A percentile compares a stretch with the other conserved stretches of the same genome.
phyloP scores from a whole-genome alignment of 2,113 vertebrate species.

The Fulmarus glacialis region DNA sequence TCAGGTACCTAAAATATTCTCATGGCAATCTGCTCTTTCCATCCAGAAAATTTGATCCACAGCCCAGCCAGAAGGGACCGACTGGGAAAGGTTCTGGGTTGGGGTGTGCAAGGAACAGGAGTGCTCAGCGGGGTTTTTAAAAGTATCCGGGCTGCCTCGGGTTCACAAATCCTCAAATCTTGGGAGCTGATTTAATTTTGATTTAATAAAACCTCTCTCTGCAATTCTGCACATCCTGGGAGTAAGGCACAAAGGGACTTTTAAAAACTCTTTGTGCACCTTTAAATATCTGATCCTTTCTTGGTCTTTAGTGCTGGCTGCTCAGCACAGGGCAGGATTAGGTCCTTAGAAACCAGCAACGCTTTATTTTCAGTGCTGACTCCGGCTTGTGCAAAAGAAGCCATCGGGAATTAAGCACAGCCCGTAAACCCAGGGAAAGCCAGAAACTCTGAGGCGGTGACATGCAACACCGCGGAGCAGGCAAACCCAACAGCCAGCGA shows the following conservation, averaged over 20 bases:
- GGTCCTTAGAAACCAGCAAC: neutral
- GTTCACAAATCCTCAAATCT: neutral
- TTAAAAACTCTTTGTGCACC: neutral
- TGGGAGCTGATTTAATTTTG: neutral
- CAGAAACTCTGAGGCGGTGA: neutral
- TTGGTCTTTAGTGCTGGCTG: fast-evolving
- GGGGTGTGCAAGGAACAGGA: neutral
- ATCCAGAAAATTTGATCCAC: neutral
- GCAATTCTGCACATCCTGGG: neutral
- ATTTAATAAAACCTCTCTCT: neutral
- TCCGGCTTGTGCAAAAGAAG: neutral
- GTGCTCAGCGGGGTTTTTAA: neutral
- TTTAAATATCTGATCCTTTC: neutral
- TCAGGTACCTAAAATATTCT: neutral
- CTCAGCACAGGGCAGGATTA: neutral
- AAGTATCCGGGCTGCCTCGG: neutral
- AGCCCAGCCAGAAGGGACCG: neutral
- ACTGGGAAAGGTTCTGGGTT: neutral
- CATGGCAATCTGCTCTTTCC: neutral
- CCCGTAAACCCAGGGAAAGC: neutral
- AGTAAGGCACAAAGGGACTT: neutral
- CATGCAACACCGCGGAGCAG: neutral
- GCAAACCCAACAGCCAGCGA: conserved; percentile 26
- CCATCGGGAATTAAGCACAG: neutral
- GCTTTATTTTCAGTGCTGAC: neutral